A percentile compares a stretch with the other conserved stretches of the same genome.
Evolutionary conservation across 2,113 vertebrate species (phyloP).

Genomic region (Percina caprodes): DNA sequence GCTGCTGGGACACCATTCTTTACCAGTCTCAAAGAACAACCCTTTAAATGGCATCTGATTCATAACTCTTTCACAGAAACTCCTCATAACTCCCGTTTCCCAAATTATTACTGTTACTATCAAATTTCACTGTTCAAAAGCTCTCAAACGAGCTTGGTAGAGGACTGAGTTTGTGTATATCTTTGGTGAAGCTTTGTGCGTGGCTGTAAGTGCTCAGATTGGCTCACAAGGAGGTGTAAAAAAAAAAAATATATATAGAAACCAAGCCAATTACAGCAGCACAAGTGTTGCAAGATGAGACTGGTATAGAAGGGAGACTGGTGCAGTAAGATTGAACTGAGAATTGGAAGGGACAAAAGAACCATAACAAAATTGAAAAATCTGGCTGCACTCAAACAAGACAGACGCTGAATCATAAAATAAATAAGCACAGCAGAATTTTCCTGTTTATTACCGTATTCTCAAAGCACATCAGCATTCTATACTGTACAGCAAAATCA

Average conservation of each 20-base stretch:
- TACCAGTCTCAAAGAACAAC: neutral
- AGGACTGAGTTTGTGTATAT: slow-evolving; percentile 29
- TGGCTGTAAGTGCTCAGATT: slow-evolving; percentile 42
- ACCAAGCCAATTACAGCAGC: slow-evolving; percentile 60
- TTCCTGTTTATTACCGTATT: neutral
- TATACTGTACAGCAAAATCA: neutral
- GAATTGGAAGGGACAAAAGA: slow-evolving; percentile 11
- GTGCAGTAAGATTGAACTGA: slow-evolving; percentile 19
- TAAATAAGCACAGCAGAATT: neutral
- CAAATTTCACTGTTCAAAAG: slow-evolving; percentile 19
- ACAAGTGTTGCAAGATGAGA: slow-evolving; percentile 31
- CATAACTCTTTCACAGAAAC: neutral
- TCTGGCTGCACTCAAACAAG: neutral
- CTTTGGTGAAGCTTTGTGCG: slow-evolving; percentile 14
- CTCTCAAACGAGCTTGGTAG: slow-evolving; percentile 1
- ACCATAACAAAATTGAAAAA: slow-evolving; percentile 3
- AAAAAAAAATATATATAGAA: neutral
- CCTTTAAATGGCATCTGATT: neutral
- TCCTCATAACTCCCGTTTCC: neutral
- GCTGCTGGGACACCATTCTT: neutral
- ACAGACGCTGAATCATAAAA: slow-evolving; percentile 7
- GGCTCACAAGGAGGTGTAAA: slow-evolving; percentile 61
- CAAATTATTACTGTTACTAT: neutral
- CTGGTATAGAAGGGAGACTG: neutral
- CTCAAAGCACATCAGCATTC: neutral